Conservation (phyloP, 2,888 invertebrate genomes). For the Chesias legatella region DNA sequence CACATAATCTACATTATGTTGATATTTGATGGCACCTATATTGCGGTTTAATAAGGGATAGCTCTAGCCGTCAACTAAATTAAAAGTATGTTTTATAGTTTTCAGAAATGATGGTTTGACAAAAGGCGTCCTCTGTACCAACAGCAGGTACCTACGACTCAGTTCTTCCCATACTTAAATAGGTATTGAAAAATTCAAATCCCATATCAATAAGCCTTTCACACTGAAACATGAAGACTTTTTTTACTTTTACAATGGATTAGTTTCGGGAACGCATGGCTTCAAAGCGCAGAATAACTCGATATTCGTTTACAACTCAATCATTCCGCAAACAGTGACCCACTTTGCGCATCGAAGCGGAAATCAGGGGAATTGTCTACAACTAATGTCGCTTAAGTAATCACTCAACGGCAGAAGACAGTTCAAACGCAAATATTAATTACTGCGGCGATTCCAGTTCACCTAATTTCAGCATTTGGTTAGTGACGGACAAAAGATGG, state of each 20-base stretch:
- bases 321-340: constrained; percentile 38
- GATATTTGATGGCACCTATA: no score
- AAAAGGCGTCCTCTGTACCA: no score
- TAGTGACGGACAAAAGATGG: background rate
- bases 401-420: constrained; percentile 73
- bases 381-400: constrained; percentile 63
- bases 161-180: no score
- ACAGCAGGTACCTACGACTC: no score
- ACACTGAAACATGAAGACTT: no score
- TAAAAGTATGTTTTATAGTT: no score
- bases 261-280: background rate
- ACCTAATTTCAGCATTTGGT: constrained; percentile 69
- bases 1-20: no score
- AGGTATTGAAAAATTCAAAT: no score
- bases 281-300: constrained; percentile 15
- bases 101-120: no score
- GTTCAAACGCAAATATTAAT: constrained; percentile 78
- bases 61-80: no score
- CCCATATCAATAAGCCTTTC: no score
- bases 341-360: constrained; percentile 47
- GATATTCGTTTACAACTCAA: constrained; percentile 33
- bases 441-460: constrained; percentile 70
- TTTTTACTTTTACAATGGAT: constrained; percentile 3
- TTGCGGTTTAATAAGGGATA: no score
- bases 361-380: constrained; percentile 64